Evolutionary conservation across 2,888 invertebrate genomes (phyloP), one percentile per base, ranked within the genome.

Genomic region (Drosophila affinis): DNA sequence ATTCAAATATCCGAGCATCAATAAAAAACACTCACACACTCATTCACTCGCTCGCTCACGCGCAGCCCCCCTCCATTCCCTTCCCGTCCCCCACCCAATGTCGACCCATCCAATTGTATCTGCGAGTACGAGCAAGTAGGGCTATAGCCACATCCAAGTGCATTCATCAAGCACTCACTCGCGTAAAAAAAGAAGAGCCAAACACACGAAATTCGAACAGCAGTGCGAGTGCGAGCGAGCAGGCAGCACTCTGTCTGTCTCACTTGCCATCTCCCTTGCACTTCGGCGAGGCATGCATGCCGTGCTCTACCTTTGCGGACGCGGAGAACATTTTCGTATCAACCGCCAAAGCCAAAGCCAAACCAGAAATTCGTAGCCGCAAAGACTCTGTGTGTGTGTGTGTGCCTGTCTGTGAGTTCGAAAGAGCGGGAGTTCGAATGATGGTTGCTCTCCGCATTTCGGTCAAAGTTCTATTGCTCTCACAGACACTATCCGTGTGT

Each of bases 1-100:
- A 92, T 91, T 92, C 91, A 92, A 92, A 91, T 92, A 91, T 90
- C 91, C 89, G 90, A 91, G 91, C 91, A 92, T 91, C 90, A 91
- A 91, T 91, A 91, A 92, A 91, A 92, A 90, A 89, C 88, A 64
- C 75, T 74, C 75, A 52, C 51, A 58, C 58, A 53, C 62, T 47
- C 47, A 61, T 29, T 55, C 44, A 47, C 60, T 60, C 65, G 68
- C 76, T 76, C 67, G 58, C 65, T 70, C 52, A 72, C 63, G 49
- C 52, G 54, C 56, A 70, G 49, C 48, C 49, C 64, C 55, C 67
- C 64, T 55, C 67, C 29, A 12, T 44, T 67, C 39, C 69, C 48
- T 2, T 14, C 18, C n/a, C n/a, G n/a, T n/a, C n/a, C 21, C 9
- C 18, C 32, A 17, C 5, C 51, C 46, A 29, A 47, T 45, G 45